Evolutionary conservation across 2,797 vertebrate genomes (phyloP), one percentile per base, ranked within the genome.

Genomic region (Eospalax fontanierii): DNA sequence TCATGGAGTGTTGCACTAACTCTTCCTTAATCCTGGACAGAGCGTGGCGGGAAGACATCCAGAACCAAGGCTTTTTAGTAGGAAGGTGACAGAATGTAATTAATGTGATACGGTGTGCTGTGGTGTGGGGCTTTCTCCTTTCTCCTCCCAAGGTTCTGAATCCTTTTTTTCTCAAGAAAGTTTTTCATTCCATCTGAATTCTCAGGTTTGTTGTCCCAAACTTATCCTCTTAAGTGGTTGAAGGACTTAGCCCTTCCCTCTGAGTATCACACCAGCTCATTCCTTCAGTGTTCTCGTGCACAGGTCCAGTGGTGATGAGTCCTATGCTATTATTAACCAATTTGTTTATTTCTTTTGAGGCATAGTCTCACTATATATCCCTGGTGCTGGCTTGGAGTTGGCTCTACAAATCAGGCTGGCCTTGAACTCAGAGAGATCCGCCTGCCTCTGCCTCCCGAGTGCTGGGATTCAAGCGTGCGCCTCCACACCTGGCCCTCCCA

Each of bases 81-180:
- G 33, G 50, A 65, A 75, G 73, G 40, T 63, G 30, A 46, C 57
- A 19, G 8, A 38, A 35, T 43, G 1, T 22, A 57, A 5, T 63
- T 30, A 46, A 26, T 6, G 18, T 71, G 35, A 21, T 35, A 30
- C 46, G n/a, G n/a, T n/a, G n/a, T n/a, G n/a, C n/a, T 50, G 46
- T 50, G 11, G 11, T 50, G 6, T 50, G 59, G 40, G 46, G 65
- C 46, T 91, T 35, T 63, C 22, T 80, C 71, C 82, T 90, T 1
- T 83, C 54, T 93, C 66, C 87, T 91, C 57, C 35, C 84, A 11
- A 24, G 12, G 38, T 81, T 89, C 91, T 54, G 9, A 54, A 50
- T 30, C 68, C 79, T 70, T 70, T 87, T 82, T 80, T 70, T 93
- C 66, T 65, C 11, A 84, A 73, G 15, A 46, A 43, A 33, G 80